A percentile compares a stretch with the other conserved stretches of the same genome.
Evolutionary conservation across 2,797 vertebrate species (phyloP).

Genomic region (Muscicapa striata): DNA sequence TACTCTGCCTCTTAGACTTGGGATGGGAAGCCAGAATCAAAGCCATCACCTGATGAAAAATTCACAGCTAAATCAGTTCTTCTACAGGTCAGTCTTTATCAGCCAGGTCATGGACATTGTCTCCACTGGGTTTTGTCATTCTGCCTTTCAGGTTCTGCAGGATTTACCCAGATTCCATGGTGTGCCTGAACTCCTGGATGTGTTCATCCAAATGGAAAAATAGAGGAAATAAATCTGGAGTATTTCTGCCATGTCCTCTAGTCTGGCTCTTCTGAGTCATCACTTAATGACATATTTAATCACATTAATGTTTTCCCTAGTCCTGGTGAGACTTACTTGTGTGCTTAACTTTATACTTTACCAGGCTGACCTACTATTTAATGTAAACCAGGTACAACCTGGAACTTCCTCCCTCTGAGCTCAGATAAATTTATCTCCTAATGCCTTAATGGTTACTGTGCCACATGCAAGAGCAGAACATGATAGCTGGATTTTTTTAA

Average conservation of each 20-base stretch:
- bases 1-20: neutral
- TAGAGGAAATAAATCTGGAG: slow-evolving; percentile 5
- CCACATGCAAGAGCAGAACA: neutral
- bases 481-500: slow-evolving; percentile 40
- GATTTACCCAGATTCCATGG: neutral
- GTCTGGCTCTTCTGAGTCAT: slow-evolving; percentile 15
- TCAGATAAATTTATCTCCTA: slow-evolving; percentile 23
- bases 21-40: neutral
- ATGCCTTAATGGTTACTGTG: neutral
- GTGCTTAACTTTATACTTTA: neutral
- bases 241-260: neutral
- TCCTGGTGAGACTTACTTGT: slow-evolving; percentile 22
- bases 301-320: slow-evolving; percentile 9
- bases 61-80: neutral
- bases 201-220: neutral
- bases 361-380: slow-evolving; percentile 9
- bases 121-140: neutral
- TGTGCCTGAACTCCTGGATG: neutral
- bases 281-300: slow-evolving; percentile 25
- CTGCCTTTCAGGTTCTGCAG: slow-evolving; percentile 5
- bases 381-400: slow-evolving; percentile 6
- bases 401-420: neutral
- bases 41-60: neutral
- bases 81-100: neutral
- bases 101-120: neutral